These are phyloP conservation scores for Lasioglossum calceatum DNA, from an alignment of 2,888 invertebrate genomes.

Conservation along the genomic window DNA sequence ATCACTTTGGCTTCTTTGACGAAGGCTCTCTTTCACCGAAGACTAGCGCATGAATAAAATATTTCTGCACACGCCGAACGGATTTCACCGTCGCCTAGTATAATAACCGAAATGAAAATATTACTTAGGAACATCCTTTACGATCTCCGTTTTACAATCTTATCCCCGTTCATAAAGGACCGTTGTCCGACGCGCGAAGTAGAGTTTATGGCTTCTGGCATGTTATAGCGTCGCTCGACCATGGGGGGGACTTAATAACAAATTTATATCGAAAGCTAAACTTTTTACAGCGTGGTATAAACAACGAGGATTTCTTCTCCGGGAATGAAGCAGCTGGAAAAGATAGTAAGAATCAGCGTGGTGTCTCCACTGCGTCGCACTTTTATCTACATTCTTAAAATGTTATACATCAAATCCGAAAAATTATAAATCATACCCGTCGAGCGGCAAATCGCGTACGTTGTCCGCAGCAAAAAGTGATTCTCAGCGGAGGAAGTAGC, in stretches of 20 bases:
- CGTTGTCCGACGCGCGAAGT: neutral
- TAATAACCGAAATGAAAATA: neutral
- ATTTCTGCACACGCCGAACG: neutral
- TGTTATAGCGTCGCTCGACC: neutral
- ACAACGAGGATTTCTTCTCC: neutral
- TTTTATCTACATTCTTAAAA: neutral
- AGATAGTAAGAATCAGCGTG: neutral
- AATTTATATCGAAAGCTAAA: neutral
- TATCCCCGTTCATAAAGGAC: neutral
- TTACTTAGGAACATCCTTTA: neutral
- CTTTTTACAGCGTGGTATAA: neutral
- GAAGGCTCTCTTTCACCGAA: neutral
- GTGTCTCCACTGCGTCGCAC: neutral
- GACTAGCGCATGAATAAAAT: neutral
- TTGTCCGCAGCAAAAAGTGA: constrained; percentile 20
- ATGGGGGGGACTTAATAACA: neutral
- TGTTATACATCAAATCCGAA: no score
- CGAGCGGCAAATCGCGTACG: neutral
- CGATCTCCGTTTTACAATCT: neutral
- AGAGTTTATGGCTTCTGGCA: neutral
- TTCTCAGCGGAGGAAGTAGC: constrained; percentile 18
- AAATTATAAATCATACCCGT: neutral
- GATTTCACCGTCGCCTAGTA: neutral
- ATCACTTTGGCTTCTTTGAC: neutral
- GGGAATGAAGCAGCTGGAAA: neutral